Percentiles rank a stretch among this genome's conserved stretches.
Evolutionary conservation across 2,113 vertebrate genomes (phyloP).

Genomic region (Notothenia rossii): DNA sequence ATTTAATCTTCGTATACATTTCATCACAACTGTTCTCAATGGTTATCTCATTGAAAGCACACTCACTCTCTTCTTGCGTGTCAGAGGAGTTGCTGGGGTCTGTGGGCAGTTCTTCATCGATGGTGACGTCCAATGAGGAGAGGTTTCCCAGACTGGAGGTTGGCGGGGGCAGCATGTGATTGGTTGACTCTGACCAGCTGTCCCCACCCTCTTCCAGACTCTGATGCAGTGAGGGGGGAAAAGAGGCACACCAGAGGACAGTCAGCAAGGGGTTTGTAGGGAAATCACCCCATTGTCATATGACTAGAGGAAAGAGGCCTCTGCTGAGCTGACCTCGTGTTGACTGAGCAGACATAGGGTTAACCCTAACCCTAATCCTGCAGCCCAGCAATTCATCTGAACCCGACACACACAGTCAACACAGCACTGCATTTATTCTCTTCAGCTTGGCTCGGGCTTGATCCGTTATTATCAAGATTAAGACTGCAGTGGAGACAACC

Average conservation of each 20-base stretch:
- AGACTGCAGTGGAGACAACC: not conserved
- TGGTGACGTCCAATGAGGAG: slow-evolving; percentile 87
- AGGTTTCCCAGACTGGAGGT: slow-evolving; percentile 80
- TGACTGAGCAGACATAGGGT: slow-evolving; percentile 31
- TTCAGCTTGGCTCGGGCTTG: slow-evolving; percentile 3
- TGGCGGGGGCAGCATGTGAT: slow-evolving; percentile 81
- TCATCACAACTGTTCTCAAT: not conserved
- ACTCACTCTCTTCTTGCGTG: slow-evolving; percentile 90
- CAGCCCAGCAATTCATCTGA: slow-evolving; percentile 33
- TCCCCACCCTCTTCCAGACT: slow-evolving; percentile 85
- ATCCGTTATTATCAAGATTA: slow-evolving; percentile 6
- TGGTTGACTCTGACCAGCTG: slow-evolving; percentile 82
- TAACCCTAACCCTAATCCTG: not conserved
- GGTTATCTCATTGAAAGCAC: not conserved
- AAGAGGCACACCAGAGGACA: not conserved
- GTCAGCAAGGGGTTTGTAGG: slow-evolving; percentile 21
- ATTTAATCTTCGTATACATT: not conserved
- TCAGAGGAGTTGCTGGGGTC: slow-evolving; percentile 93
- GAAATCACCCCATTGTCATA: slow-evolving; percentile 62
- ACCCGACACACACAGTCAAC: slow-evolving; percentile 25
- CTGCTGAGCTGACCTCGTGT: slow-evolving; percentile 30
- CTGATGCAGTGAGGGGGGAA: slow-evolving; percentile 69
- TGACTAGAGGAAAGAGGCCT: slow-evolving; percentile 53
- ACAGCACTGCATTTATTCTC: slow-evolving; percentile 39
- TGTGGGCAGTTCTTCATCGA: slow-evolving; percentile 89